Evolutionary conservation across 2,888 invertebrate genomes (phyloP).

Genomic region (Pteria penguin): DNA sequence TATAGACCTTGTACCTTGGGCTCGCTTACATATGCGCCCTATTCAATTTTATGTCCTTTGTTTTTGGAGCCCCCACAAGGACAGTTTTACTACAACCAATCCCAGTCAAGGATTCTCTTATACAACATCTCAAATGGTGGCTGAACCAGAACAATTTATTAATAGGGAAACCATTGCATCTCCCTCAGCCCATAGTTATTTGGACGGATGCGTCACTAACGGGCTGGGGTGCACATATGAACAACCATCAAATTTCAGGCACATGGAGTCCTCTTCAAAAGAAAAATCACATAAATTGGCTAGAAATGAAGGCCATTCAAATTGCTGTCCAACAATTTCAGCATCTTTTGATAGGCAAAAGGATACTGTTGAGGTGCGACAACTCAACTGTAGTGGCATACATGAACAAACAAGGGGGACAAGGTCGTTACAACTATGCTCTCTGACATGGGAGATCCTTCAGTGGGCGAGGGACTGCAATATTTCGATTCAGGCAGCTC

Average conservation of each 20-base stretch:
- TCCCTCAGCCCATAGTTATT: no score
- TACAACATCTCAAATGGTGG: no score
- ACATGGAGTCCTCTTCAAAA: background rate
- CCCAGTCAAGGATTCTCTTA: no score
- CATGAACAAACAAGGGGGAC: background rate
- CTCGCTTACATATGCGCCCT: no score
- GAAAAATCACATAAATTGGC: slow-evolving; percentile 5
- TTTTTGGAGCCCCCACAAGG: no score
- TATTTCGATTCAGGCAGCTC: background rate
- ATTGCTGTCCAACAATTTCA: slow-evolving; percentile 6
- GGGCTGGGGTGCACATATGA: slow-evolving; percentile 14
- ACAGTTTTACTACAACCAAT: no score
- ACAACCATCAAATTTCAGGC: slow-evolving; percentile 1
- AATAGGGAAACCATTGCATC: no score
- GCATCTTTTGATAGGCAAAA: background rate
- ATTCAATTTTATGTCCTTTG: no score
- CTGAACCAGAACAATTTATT: no score
- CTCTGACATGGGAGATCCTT: background rate
- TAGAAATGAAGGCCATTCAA: slow-evolving; percentile 21
- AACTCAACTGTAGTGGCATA: slow-evolving; percentile 17
- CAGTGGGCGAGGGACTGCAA: background rate
- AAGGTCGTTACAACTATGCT: background rate
- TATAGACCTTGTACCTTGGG: no score
- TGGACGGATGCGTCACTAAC: slow-evolving; percentile 13
- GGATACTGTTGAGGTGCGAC: slow-evolving; percentile 11